Conservation (phyloP, 37 sponge, comb jelly and placozoan species). For the Beroe forskalii region DNA sequence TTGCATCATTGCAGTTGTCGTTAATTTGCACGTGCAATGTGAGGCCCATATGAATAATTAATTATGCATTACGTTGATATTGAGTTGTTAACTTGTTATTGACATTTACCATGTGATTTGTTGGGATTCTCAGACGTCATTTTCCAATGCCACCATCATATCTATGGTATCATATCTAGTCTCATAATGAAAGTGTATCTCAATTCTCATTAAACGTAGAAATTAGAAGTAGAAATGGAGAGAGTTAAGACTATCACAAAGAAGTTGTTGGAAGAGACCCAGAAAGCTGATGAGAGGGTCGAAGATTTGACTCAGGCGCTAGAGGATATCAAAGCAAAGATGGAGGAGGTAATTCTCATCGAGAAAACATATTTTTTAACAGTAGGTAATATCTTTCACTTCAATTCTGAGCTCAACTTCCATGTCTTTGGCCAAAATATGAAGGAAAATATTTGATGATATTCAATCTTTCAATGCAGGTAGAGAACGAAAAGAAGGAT, state of each 20-base stretch:
- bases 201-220: background rate
- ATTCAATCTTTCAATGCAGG: too few relatives aligned
- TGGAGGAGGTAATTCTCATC: constrained; percentile 42
- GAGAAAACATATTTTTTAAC: too few relatives aligned
- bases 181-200: background rate
- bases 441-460: too few relatives aligned
- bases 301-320: background rate
- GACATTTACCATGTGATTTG: background rate
- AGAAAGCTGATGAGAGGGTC: background rate
- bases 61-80: too few relatives aligned
- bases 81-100: background rate
- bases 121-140: background rate
- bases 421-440: too few relatives aligned
- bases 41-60: too few relatives aligned
- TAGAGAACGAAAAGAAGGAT: constrained; percentile 1
- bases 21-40: too few relatives aligned
- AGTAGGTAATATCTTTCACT: too few relatives aligned
- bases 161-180: background rate
- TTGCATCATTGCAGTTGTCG: too few relatives aligned
- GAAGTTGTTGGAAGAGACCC: constrained; percentile 45
- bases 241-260: constrained; percentile 54
- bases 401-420: too few relatives aligned
- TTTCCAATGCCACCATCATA: background rate
- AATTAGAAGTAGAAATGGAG: background rate
- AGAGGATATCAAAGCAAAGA: constrained; percentile 27